Percentiles rank a stretch among this genome's conserved stretches.
Evolutionary conservation across 2,888 invertebrate species (phyloP).

Genomic region (Stegana nigrithorax): DNA sequence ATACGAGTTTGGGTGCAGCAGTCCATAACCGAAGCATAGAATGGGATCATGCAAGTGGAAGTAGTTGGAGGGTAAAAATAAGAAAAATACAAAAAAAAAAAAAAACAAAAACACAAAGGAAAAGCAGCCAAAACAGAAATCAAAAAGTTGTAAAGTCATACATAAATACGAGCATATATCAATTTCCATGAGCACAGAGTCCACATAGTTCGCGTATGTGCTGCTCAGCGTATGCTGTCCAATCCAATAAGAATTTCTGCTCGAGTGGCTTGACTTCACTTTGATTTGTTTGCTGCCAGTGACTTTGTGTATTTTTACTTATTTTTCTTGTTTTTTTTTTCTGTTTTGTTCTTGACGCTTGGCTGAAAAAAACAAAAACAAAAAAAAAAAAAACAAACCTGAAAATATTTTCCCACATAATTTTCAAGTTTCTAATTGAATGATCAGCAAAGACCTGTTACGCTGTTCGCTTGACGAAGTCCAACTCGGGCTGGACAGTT

Average conservation of each 20-base stretch:
- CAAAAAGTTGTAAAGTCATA: no score
- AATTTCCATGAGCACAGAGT: slow-evolving; percentile 61
- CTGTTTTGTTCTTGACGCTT: not conserved
- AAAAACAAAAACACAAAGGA: no score
- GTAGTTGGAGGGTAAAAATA: no score
- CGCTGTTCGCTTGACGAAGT: not conserved
- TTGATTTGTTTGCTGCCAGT: slow-evolving; percentile 42
- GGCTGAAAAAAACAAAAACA: not conserved
- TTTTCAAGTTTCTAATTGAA: slow-evolving; percentile 52
- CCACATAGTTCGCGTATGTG: no score
- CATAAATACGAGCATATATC: slow-evolving; percentile 30
- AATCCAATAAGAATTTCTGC: slow-evolving; percentile 3
- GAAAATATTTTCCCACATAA: slow-evolving; percentile 50
- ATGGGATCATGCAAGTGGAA: no score
- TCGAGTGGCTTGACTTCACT: slow-evolving; percentile 29
- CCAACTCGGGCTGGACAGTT: no score
- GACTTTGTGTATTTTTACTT: not conserved
- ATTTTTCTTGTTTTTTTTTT: not conserved
- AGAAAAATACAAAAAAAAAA: no score
- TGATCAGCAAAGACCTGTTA: slow-evolving; percentile 34
- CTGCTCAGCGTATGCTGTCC: no score
- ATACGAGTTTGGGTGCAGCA: slow-evolving; percentile 35
- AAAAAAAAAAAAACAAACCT: no score
- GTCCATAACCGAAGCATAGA: slow-evolving; percentile 50
- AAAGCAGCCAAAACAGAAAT: no score